Percentiles rank a stretch among this genome's conserved stretches.
phyloP scores from a whole-genome alignment of 2,113 vertebrate genomes.

The Macroglossus sobrinus region DNA sequence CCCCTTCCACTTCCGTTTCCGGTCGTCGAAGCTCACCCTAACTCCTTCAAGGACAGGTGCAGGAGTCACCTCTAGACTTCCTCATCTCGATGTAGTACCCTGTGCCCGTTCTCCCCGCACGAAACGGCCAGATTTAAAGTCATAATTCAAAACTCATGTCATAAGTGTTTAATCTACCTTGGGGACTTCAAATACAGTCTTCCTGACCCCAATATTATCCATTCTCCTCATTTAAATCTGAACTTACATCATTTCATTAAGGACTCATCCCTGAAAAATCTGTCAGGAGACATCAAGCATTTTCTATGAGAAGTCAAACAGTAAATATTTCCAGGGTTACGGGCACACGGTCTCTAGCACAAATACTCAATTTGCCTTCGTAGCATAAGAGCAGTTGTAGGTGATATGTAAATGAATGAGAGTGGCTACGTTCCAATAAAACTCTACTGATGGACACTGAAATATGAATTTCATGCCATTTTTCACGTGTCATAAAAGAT shows the following conservation, averaged over 20 bases:
- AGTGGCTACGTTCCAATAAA: neutral
- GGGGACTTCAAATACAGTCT: neutral
- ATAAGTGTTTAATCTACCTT: neutral
- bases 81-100: neutral
- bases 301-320: neutral
- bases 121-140: neutral
- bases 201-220: neutral
- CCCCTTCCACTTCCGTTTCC: neutral
- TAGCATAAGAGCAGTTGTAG: neutral
- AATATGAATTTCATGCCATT: neutral
- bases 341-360: neutral
- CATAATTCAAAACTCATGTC: neutral
- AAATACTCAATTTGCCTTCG: neutral
- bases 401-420: too few species aligned
- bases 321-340: neutral
- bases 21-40: rapidly evolving
- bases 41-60: neutral
- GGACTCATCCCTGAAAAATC: neutral
- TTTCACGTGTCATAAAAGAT: neutral
- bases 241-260: neutral
- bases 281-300: neutral
- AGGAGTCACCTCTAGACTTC: neutral
- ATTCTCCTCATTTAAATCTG: neutral
- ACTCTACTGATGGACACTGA: neutral
- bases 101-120: neutral